A percentile compares a stretch with the other conserved stretches of the same genome.
phyloP scores from a whole-genome alignment of 2,888 invertebrate species.

The Adela reaumurella region DNA sequence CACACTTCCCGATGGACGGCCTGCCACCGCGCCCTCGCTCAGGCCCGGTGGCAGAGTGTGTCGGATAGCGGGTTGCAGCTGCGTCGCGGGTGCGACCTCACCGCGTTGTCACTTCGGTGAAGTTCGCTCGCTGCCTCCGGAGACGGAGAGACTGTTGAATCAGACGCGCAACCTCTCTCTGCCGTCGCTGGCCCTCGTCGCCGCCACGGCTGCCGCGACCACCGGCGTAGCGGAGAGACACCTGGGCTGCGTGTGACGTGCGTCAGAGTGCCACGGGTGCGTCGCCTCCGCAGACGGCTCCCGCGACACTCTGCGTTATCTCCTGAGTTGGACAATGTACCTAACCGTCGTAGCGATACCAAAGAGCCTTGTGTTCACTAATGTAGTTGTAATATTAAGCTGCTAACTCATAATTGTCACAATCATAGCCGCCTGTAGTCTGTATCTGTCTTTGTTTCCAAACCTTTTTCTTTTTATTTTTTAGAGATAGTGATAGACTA shows the following conservation, averaged over 20 bases:
- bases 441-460: too few species aligned
- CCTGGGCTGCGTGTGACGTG: conserved; percentile 50
- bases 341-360: too few species aligned
- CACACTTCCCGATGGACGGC: conserved; percentile 7
- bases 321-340: too few species aligned
- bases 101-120: conserved; percentile 37
- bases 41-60: conserved; percentile 29
- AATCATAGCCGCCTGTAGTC: not conserved
- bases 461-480: too few species aligned
- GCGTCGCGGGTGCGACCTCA: not conserved
- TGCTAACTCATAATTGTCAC: too few species aligned
- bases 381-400: too few species aligned
- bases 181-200: conserved; percentile 15
- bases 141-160: conserved; percentile 30
- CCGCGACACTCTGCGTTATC: too few species aligned
- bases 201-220: conserved; percentile 1
- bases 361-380: too few species aligned
- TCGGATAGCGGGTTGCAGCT: not conserved
- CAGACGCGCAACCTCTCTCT: conserved; percentile 39
- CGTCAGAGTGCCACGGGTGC: too few species aligned
- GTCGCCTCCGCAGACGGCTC: too few species aligned
- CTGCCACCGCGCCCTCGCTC: too few species aligned
- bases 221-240: conserved; percentile 50
- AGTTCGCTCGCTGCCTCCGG: conserved; percentile 31
- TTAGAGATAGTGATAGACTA: too few species aligned